A percentile compares a stretch with the other conserved stretches of the same genome.
Conservation (phyloP, 1,140 invertebrate genomes). For the Pseudachorutes palmiensis region DNA sequence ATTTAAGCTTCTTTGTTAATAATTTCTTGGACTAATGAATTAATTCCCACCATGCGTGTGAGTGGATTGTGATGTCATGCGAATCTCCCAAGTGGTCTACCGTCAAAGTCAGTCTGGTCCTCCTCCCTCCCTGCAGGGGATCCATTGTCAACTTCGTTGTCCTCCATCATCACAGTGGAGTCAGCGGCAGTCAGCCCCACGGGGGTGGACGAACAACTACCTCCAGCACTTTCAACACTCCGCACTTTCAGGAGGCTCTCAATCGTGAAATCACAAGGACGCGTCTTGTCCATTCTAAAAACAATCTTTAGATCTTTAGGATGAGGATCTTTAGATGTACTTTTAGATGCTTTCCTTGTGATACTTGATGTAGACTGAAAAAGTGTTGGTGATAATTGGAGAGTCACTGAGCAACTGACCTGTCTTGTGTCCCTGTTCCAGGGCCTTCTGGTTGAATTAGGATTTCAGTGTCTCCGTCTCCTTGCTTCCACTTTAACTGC, state of each 20-base stretch:
- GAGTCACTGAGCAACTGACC: not conserved
- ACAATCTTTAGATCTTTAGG: too few relatives aligned
- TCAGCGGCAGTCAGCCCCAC: constrained; percentile 22
- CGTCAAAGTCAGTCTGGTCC: constrained; percentile 9
- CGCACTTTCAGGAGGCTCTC: constrained; percentile 29
- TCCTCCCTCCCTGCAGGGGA: constrained; percentile 18
- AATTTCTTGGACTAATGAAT: too few relatives aligned
- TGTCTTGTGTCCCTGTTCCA: not conserved
- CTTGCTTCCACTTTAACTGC: not conserved
- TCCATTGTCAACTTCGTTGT: constrained; percentile 12
- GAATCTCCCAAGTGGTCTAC: too few relatives aligned
- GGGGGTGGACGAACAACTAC: not conserved
- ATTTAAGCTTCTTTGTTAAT: too few relatives aligned
- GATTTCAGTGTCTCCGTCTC: not conserved
- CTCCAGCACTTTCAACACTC: constrained; percentile 7
- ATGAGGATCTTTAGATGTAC: not conserved
- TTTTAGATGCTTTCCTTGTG: not conserved
- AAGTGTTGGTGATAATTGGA: not conserved
- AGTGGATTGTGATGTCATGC: too few relatives aligned
- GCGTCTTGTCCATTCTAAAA: constrained; percentile 29
- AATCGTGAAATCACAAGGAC: constrained; percentile 30
- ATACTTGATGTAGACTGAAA: too few relatives aligned
- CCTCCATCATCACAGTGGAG: constrained; percentile 34
- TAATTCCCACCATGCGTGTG: too few relatives aligned
- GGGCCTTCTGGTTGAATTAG: not conserved